Evolutionary conservation across 2,888 invertebrate genomes (phyloP).

Genomic region (Cotesia congregata): DNA sequence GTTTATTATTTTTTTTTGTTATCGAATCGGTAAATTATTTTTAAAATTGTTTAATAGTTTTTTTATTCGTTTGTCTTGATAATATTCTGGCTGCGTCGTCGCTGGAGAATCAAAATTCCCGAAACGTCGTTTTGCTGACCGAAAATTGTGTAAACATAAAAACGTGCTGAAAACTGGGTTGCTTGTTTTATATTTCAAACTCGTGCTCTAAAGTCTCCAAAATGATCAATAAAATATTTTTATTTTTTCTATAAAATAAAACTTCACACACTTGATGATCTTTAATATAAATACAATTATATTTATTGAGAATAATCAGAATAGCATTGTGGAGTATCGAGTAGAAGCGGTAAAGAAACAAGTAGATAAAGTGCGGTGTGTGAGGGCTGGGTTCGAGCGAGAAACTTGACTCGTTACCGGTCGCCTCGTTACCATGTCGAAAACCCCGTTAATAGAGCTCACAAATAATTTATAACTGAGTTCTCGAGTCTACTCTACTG

Average conservation of each 20-base stretch:
- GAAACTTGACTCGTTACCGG: constrained; percentile 20
- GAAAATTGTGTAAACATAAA: constrained; percentile 37
- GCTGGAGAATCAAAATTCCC: constrained; percentile 30
- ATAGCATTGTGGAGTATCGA: background rate
- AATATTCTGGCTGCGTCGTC: constrained; percentile 37
- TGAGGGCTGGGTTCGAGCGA: background rate
- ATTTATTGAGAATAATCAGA: background rate
- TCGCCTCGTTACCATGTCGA: constrained; percentile 4
- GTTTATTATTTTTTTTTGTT: constrained; percentile 20
- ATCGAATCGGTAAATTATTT: constrained; percentile 23
- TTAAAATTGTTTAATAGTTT: background rate
- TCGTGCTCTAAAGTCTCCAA: background rate
- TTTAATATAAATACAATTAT: background rate
- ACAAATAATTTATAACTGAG: constrained; percentile 15
- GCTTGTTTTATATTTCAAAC: background rate
- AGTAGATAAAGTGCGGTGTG: background rate
- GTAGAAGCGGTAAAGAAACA: background rate
- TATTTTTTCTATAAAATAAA: background rate
- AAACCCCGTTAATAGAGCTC: constrained; percentile 9
- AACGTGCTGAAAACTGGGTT: constrained; percentile 26
- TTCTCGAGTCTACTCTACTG: background rate
- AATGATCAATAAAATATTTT: constrained; percentile 11
- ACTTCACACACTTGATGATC: background rate
- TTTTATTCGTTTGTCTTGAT: constrained; percentile 25
- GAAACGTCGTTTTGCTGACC: constrained; percentile 25